Percentiles rank a stretch among this genome's conserved stretches.
Evolutionary conservation across 1,140 invertebrate species (phyloP).

Genomic region (Heliothis subflexa): DNA sequence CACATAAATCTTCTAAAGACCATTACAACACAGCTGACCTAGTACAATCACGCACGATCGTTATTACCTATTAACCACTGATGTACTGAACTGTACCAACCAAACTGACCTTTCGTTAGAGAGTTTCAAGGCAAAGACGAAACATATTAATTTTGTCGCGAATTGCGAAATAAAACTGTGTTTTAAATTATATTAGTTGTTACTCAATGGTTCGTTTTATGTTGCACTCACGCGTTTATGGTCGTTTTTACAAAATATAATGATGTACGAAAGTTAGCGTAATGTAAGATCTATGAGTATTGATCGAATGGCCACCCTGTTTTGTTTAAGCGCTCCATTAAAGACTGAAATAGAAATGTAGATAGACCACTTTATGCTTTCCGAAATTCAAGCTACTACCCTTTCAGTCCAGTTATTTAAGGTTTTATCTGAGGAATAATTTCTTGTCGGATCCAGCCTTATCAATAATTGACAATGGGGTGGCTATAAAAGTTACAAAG

Average conservation of each 20-base stretch:
- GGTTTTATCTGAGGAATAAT: too few relatives aligned
- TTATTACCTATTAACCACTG: conserved; percentile 40
- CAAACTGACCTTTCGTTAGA: conserved; percentile 19
- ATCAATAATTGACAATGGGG: too few relatives aligned
- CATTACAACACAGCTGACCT: conserved; percentile 32
- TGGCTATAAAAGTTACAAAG: too few relatives aligned
- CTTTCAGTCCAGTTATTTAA: too few relatives aligned
- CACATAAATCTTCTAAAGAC: too few relatives aligned
- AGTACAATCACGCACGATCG: conserved; percentile 33
- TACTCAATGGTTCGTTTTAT: conserved; percentile 18
- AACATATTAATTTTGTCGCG: conserved; percentile 46
- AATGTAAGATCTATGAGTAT: background rate
- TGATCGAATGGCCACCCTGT: too few relatives aligned
- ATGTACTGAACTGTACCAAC: conserved; percentile 22
- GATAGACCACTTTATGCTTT: too few relatives aligned
- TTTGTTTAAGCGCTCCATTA: background rate
- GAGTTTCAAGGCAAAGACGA: conserved; percentile 41
- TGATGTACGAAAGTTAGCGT: background rate
- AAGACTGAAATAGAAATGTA: too few relatives aligned
- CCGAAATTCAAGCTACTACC: too few relatives aligned
- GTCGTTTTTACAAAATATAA: background rate
- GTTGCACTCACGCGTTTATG: background rate
- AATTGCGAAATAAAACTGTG: conserved; percentile 33
- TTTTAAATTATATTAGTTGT: conserved; percentile 46
- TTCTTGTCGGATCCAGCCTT: too few relatives aligned